phyloP scores from a whole-genome alignment of 2,797 vertebrate species.

The Peromyscus melanophrys region DNA sequence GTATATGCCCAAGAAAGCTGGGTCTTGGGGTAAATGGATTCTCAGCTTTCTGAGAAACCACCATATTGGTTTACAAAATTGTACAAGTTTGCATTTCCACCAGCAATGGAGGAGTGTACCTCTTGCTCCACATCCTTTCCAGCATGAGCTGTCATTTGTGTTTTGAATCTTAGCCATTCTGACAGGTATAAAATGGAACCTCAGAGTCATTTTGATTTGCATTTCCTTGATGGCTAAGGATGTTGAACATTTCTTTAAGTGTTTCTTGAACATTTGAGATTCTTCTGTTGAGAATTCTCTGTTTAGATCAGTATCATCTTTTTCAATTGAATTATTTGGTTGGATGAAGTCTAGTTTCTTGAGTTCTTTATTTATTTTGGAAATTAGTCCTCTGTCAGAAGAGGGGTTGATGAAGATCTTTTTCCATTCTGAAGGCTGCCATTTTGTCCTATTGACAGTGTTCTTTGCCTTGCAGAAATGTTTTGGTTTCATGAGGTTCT shows the following conservation, averaged over 20 bases:
- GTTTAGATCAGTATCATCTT: background rate
- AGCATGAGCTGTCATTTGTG: background rate
- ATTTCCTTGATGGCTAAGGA: background rate
- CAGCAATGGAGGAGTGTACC: background rate
- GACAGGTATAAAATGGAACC: background rate
- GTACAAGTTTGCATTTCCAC: background rate
- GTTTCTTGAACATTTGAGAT: background rate
- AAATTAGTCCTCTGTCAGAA: no score
- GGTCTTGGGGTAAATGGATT: background rate
- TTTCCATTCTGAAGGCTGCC: no score
- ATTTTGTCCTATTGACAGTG: no score
- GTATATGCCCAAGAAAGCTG: background rate
- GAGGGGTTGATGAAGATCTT: no score
- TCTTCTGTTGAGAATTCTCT: background rate
- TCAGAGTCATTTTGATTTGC: background rate
- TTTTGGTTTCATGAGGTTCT: no score
- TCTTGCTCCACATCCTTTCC: background rate
- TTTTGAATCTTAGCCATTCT: background rate
- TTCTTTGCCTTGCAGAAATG: no score
- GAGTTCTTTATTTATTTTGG: no score
- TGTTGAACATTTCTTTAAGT: background rate
- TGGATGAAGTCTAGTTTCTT: no score
- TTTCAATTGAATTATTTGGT: background rate
- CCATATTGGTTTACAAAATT: background rate
- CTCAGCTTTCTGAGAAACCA: background rate